Evolutionary conservation across 2,797 vertebrate genomes (phyloP), one percentile per base, ranked within the genome.

Genomic region (Acridotheres tristis): DNA sequence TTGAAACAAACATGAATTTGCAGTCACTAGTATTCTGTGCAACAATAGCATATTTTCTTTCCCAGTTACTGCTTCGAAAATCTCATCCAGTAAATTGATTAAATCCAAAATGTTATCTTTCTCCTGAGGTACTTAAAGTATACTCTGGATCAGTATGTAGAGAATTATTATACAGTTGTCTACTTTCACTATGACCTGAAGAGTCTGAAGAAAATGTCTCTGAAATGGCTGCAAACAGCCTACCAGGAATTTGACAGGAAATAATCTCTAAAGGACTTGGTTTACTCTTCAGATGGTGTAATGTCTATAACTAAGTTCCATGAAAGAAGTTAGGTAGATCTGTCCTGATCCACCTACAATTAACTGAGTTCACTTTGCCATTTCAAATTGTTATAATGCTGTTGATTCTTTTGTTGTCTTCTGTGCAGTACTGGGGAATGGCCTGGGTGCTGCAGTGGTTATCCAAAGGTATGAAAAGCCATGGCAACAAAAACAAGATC

Each of bases 181-280:
- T 99, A 98, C 92, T 99, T 99, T 93, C 99, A 99, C 85, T 96
- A 98, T 2, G 98, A 98, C 9, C 98, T 99, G 89, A 98, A 96
- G 89, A 99, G 98, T 98, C 93, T 78, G 91, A 99, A 99, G 96
- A 99, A 99, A 79, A 98, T 98, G 0, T 98, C 98, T 0, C 93
- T 99, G 53, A 96, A 97, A 59, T 99, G 99, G 98, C 91, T 99
- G 6, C 98, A 98, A 92, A 97, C 97, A 2, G 98, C 98, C 14
- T 99, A 98, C 96, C 86, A 94, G 88, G 98, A 98, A 93, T 99
- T 99, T 11, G 98, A 99, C 97, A 97, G 99, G 85, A 99, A 98
- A 98, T 99, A 91, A 1, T 97, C 54, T 80, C 83, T 58, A 23
- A 59, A 90, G 74, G 23, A 43, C 17, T 65, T 65, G 11, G 3